Evolutionary conservation across 2,888 invertebrate species (phyloP), one percentile per base, ranked within the genome.

Genomic region (Lasioglossum malachurum): DNA sequence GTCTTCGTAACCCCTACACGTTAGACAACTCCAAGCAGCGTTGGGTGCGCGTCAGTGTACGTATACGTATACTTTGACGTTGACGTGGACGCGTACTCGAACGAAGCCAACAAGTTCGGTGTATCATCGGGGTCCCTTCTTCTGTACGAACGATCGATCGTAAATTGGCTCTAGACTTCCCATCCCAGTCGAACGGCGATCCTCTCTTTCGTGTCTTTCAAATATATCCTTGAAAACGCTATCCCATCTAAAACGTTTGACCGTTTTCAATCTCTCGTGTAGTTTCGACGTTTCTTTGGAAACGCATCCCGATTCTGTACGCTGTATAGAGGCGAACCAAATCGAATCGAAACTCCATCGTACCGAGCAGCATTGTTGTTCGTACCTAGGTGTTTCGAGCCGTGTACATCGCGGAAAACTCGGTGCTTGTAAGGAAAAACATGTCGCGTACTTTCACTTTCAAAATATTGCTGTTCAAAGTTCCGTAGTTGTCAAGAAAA

Each of bases 41-140:
- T 14, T 64, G 31, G 16, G 1, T 31, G 64, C 64, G 31, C 31
- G 16, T 31, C 14, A 16, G 27, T 8, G 31, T 3, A 35, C 16
- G 64, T 16, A 19, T 35, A 35, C 35, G 7, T 31, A 19, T 23
- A 53, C 60, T 23, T 19, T 53, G 53, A 53, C 8, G 60, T 27
- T 12, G n/a, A 27, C 27, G n/a, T 60, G 60, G n/a, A 60, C 27
- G 60, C 27, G 27, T 60, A 60, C 27, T 53, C 53, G 53, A n/a
- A 64, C 64, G 64, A 38, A 41, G 41, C 77, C 44, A 38, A 44
- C 78, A 76, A 78, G 80, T 86, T 78, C 60, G 27, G 31, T 67
- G 35, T 31, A 67, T 19, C 64, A 12, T 44, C 46, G 23, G 12
- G 10, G 27, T 27, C 27, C 72, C 35, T 67, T 67, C 67, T 38